A percentile compares a stretch with the other conserved stretches of the same genome.
Conservation (phyloP, 1,140 invertebrate species). For the Drosophila micromelanica region DNA sequence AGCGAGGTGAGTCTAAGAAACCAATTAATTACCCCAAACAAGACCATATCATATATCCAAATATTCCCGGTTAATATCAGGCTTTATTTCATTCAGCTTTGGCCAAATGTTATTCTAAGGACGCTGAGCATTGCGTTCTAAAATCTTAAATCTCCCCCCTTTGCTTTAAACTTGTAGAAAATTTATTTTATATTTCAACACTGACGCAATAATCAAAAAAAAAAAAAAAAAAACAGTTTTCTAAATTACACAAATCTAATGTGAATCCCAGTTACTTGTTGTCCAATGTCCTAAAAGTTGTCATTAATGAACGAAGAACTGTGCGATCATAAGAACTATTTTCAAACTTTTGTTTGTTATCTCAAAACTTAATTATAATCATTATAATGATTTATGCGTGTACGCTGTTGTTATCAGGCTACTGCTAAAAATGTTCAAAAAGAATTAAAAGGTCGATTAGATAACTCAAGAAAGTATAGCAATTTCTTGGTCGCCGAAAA, state of each 20-base stretch:
- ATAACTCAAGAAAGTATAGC: slow-evolving; percentile 10
- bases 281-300: not conserved
- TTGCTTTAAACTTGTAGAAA: not conserved
- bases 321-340: slow-evolving; percentile 7
- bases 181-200: slow-evolving; percentile 9
- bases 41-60: not conserved
- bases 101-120: too few species aligned
- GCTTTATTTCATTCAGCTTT: too few species aligned
- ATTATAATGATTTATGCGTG: slow-evolving; percentile 25
- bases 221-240: not conserved
- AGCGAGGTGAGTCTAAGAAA: slow-evolving; percentile 64
- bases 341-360: slow-evolving; percentile 19
- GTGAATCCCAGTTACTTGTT: too few species aligned
- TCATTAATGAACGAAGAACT: not conserved
- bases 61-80: slow-evolving; percentile 3
- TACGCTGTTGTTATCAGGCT: slow-evolving; percentile 22
- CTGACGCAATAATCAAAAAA: not conserved
- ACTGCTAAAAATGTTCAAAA: slow-evolving; percentile 16
- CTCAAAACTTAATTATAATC: not conserved
- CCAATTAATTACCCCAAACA: not conserved
- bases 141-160: not conserved
- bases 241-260: not conserved
- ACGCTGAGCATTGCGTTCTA: too few species aligned
- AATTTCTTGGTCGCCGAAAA: too few species aligned
- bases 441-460: slow-evolving; percentile 34